Conservation (phyloP, 2,888 invertebrate species). For the Sialis lutaria region DNA sequence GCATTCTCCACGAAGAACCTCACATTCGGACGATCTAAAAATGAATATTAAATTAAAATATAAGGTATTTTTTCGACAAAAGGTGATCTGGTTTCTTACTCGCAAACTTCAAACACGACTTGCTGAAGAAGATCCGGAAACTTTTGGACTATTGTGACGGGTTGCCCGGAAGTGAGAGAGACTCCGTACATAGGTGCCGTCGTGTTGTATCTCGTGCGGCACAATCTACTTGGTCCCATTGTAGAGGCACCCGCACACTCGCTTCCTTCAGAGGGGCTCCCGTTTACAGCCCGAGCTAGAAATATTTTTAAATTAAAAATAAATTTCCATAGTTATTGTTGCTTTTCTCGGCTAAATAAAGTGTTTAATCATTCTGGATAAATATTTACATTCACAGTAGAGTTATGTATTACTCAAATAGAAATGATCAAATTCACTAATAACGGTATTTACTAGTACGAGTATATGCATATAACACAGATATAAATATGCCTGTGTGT, state of each 20-base stretch:
- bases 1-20: slow-evolving; percentile 74
- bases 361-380: too few relatives aligned
- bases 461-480: too few relatives aligned
- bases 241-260: slow-evolving; percentile 25
- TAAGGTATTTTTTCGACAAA: not conserved
- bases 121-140: slow-evolving; percentile 84
- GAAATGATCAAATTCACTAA: too few relatives aligned
- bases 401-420: too few relatives aligned
- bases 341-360: too few relatives aligned
- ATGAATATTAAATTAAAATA: slow-evolving; percentile 8
- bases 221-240: slow-evolving; percentile 55
- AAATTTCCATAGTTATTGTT: too few relatives aligned
- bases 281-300: slow-evolving; percentile 20
- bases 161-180: slow-evolving; percentile 78
- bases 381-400: not conserved
- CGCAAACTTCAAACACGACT: slow-evolving; percentile 70
- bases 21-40: slow-evolving; percentile 73
- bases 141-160: slow-evolving; percentile 86
- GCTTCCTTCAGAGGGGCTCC: slow-evolving; percentile 25
- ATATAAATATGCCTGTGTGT: too few relatives aligned
- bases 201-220: slow-evolving; percentile 79
- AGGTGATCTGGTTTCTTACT: slow-evolving; percentile 1
- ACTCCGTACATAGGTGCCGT: slow-evolving; percentile 93
- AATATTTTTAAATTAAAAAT: not conserved
- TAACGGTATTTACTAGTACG: too few relatives aligned